Conservation (phyloP, 2,113 vertebrate species). For the Oncorhynchus masou region DNA sequence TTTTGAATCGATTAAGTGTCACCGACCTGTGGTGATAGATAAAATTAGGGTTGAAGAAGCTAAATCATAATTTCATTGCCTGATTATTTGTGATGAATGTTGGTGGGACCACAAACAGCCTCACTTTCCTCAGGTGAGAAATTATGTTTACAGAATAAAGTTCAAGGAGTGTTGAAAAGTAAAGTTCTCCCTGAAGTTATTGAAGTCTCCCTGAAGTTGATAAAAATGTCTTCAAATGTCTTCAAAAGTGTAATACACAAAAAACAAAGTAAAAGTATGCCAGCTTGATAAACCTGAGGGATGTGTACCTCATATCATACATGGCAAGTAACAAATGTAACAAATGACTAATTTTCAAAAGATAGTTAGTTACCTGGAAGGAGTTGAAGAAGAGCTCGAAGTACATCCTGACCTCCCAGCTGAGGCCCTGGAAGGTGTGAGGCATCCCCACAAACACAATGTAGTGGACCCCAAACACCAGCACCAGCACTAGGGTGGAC, state of each 20-base stretch:
- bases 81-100: neutral
- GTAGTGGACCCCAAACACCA: conserved; percentile 90
- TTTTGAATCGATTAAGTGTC: too few relatives aligned
- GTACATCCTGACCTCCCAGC: conserved; percentile 90
- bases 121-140: neutral
- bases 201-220: too few relatives aligned
- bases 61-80: neutral
- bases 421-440: conserved; percentile 76
- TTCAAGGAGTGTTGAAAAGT: too few relatives aligned
- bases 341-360: neutral
- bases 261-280: too few relatives aligned
- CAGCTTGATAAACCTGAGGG: too few relatives aligned
- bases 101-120: neutral
- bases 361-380: conserved; percentile 78
- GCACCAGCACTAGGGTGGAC: conserved; percentile 84
- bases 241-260: too few relatives aligned
- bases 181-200: too few relatives aligned
- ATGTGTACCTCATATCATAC: too few relatives aligned
- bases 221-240: too few relatives aligned
- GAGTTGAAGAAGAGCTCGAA: conserved; percentile 92
- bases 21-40: too few relatives aligned
- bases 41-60: neutral
- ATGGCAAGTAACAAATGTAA: neutral
- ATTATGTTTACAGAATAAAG: too few relatives aligned
- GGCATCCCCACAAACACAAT: conserved; percentile 86